A percentile compares a stretch with the other conserved stretches of the same genome.
phyloP scores from a whole-genome alignment of 2,888 invertebrate species.

The Leptinotarsa tumamoca region DNA sequence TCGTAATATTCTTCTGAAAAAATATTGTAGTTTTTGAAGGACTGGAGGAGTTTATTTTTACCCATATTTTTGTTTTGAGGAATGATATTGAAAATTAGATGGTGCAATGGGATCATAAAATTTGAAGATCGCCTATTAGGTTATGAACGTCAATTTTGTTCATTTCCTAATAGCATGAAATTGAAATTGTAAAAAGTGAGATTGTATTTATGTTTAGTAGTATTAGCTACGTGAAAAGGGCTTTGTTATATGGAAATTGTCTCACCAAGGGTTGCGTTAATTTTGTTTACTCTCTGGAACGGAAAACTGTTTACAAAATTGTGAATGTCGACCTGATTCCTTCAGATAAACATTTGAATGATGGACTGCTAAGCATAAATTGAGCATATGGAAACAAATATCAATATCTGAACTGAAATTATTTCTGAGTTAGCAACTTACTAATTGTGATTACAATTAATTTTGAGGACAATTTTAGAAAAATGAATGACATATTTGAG shows the following conservation, averaged over 20 bases:
- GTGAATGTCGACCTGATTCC: background rate
- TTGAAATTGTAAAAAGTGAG: conserved; percentile 9
- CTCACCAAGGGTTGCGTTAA: background rate
- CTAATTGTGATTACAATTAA: no score
- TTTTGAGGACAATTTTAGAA: no score
- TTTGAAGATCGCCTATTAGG: background rate
- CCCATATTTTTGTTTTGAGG: background rate
- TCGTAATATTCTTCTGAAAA: no score
- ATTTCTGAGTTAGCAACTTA: no score
- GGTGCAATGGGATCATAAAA: conserved; percentile 12
- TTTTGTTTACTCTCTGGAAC: background rate
- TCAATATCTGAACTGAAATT: no score
- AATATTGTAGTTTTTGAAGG: no score
- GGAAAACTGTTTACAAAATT: background rate
- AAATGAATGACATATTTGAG: no score
- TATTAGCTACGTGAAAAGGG: background rate
- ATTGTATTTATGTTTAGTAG: conserved; percentile 11
- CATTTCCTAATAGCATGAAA: background rate
- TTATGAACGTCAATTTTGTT: background rate
- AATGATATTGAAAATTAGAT: background rate
- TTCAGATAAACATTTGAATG: no score
- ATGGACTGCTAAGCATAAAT: no score
- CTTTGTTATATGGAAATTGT: background rate
- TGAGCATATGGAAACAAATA: no score
- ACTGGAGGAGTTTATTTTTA: no score